A percentile compares a stretch with the other conserved stretches of the same genome.
phyloP scores from a whole-genome alignment of 2,888 invertebrate species.

The Melanargia galathea region DNA sequence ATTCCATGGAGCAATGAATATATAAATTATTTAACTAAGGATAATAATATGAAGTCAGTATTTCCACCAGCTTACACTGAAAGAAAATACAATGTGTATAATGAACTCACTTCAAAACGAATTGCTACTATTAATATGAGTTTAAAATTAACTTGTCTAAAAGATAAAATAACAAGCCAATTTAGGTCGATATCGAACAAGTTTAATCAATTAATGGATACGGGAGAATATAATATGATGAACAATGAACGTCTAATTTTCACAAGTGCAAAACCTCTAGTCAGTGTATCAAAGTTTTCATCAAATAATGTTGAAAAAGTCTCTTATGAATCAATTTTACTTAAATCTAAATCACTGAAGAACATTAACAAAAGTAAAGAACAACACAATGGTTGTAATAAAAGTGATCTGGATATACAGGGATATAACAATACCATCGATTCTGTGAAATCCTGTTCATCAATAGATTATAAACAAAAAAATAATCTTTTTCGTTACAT shows the following conservation, averaged over 20 bases:
- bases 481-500: conserved; percentile 60
- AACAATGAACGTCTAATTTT: conserved; percentile 6
- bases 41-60: conserved; percentile 41
- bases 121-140: conserved; percentile 58
- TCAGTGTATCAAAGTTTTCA: background rate
- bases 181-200: conserved; percentile 15
- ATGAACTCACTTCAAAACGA: conserved; percentile 57
- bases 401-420: conserved; percentile 49
- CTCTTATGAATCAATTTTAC: background rate
- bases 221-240: background rate
- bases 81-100: conserved; percentile 55
- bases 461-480: conserved; percentile 44
- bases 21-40: conserved; percentile 54
- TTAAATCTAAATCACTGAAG: background rate
- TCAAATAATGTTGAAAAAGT: background rate
- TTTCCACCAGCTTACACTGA: conserved; percentile 45
- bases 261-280: background rate
- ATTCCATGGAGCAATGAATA: conserved; percentile 60
- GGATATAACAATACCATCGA: conserved; percentile 38
- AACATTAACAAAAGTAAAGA: background rate
- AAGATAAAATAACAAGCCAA: conserved; percentile 46
- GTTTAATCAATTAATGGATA: conserved; percentile 17
- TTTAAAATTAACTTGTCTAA: conserved; percentile 55
- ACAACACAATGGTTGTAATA: conserved; percentile 39
- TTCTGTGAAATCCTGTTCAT: conserved; percentile 55